These are phyloP conservation scores for Eupithecia vulgata DNA, from an alignment of 2,888 invertebrate species.

Conservation along the genomic window DNA sequence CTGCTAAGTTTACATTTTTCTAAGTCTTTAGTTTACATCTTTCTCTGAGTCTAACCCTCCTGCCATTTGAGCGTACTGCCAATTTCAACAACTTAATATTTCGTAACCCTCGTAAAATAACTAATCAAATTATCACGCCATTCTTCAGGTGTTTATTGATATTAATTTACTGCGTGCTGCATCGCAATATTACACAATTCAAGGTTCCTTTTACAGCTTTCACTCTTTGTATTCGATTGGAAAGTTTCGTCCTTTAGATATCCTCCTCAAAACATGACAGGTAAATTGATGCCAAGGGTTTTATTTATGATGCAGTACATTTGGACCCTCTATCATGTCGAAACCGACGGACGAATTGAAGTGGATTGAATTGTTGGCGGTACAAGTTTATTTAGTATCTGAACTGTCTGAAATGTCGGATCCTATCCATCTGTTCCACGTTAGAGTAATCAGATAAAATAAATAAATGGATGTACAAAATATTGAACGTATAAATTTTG, in stretches of 20 bases:
- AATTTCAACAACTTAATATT: neutral
- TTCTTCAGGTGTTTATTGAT: neutral
- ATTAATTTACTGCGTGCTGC: neutral
- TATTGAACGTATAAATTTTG: neutral
- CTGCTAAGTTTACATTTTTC: neutral
- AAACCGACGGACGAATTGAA: neutral
- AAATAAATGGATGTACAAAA: neutral
- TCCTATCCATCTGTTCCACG: neutral
- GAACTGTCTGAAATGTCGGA: neutral
- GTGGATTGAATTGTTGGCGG: neutral
- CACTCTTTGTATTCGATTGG: slow-evolving; percentile 28
- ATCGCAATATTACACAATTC: slow-evolving; percentile 5
- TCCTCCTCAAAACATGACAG: neutral
- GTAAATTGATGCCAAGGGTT: neutral
- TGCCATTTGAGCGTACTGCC: neutral
- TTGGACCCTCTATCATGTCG: neutral
- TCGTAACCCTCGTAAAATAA: neutral
- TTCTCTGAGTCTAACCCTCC: neutral
- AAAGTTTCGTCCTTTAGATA: slow-evolving; percentile 35
- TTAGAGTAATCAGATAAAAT: neutral
- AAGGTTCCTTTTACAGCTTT: slow-evolving; percentile 32
- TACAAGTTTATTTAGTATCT: neutral
- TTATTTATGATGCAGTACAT: neutral
- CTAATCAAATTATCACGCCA: neutral
- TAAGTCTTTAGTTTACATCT: neutral